Evolutionary conservation across 1,140 invertebrate species (phyloP), one percentile per base, ranked within the genome.

Genomic region (Phthorimaea operculella): DNA sequence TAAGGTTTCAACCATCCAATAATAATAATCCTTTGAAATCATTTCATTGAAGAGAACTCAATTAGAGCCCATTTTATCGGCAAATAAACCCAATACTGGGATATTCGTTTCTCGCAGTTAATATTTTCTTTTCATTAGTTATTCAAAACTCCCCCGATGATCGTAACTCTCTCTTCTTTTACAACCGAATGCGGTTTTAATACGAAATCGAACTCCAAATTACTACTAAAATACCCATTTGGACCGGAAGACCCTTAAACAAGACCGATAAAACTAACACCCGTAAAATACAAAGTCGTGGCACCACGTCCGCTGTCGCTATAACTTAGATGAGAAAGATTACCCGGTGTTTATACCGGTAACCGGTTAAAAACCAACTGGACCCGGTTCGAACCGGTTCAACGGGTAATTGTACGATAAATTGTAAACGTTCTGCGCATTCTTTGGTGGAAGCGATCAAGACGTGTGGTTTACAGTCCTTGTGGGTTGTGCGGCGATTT

Each of bases 291-390:
- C 52, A 54, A 54, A 54, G 42, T 54, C 42, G 52, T 18, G 52
- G 52, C 36, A 12, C 36, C 52, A 54, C 52, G 52, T 54, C 42
- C 12, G 52, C 52, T 42, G 52, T 54, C 44, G 52, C 42, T 28
- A 42, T 54, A 54, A 54, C 52, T 54, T 54, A 54, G 42, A 18
- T 54, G 21, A 54, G 44, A 54, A 54, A 36, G 52, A 54, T 54
- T 39, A n/a, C 10, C 36, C n/a, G 21, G 36, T 39, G 36, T 39
- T 39, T 39, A 39, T 39, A 39, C 36, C 36, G 10, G 10, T 39
- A 39, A 39, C 10, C 36, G 36, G 36, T 39, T 39, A 28, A 28
- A 28, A 28, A 28, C 21, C 21, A 28, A 28, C 21, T 6, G 21
- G 21, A 28, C 21, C 36, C 36, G 36, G 36, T 39, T 12, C 3